Conservation (phyloP, 2,797 vertebrate species). For the Taenioides sp. region DNA sequence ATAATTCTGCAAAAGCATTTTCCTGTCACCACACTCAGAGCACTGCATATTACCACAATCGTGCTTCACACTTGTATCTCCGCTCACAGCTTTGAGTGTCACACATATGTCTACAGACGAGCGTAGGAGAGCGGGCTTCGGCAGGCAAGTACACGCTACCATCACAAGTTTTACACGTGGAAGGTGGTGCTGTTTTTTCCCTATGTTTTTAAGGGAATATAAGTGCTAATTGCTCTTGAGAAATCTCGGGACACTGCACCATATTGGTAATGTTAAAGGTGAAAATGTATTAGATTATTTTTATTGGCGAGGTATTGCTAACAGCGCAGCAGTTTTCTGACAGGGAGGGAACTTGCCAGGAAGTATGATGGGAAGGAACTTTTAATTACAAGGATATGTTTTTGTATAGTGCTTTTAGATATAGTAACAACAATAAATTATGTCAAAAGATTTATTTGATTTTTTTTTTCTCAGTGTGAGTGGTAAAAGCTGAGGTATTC, state of each 20-base stretch:
- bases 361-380: neutral
- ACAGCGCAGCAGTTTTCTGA: slow-evolving; percentile 49
- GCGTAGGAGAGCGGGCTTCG: slow-evolving; percentile 59
- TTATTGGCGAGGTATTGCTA: slow-evolving; percentile 20
- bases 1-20: slow-evolving; percentile 58
- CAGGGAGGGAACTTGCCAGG: slow-evolving; percentile 20
- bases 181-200: slow-evolving; percentile 51
- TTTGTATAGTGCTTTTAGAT: neutral
- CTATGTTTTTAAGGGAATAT: slow-evolving; percentile 39
- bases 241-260: slow-evolving; percentile 57
- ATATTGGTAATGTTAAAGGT: slow-evolving; percentile 70
- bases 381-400: neutral
- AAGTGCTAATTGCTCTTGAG: slow-evolving; percentile 75
- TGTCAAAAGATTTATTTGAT: neutral
- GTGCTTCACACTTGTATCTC: slow-evolving; percentile 72
- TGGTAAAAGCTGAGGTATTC: no score
- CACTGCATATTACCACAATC: slow-evolving; percentile 62
- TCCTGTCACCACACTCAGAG: slow-evolving; percentile 65
- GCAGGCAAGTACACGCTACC: slow-evolving; percentile 57
- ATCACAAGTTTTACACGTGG: slow-evolving; percentile 65
- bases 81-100: slow-evolving; percentile 72
- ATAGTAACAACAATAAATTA: no score
- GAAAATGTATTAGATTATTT: slow-evolving; percentile 55
- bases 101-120: slow-evolving; percentile 73
- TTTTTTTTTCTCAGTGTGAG: no score